Evolutionary conservation across 1,140 invertebrate species (phyloP).

Genomic region (Maconellicoccus hirsutus): DNA sequence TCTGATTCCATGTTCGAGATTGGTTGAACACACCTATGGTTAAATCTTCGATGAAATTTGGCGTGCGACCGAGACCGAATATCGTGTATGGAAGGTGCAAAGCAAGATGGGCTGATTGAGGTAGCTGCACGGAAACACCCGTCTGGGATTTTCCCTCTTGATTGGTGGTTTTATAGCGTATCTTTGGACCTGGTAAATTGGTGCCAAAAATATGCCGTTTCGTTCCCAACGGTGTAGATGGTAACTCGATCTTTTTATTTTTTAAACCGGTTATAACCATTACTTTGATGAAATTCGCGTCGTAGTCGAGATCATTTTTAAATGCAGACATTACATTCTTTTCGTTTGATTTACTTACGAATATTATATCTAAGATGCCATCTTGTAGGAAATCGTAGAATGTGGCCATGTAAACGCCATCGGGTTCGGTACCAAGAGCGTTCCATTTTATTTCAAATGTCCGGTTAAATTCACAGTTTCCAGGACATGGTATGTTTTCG

Average conservation of each 20-base stretch:
- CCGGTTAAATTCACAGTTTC: constrained; percentile 46
- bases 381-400: constrained; percentile 91
- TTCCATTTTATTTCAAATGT: constrained; percentile 67
- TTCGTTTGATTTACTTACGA: constrained; percentile 43
- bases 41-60: constrained; percentile 91
- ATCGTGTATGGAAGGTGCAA: constrained; percentile 87
- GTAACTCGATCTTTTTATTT: constrained; percentile 53
- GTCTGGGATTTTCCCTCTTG: constrained; percentile 62
- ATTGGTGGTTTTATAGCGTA: constrained; percentile 74
- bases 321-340: constrained; percentile 55
- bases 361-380: constrained; percentile 66
- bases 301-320: constrained; percentile 79
- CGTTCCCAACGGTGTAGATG: constrained; percentile 53
- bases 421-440: constrained; percentile 45
- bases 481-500: constrained; percentile 58
- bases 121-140: constrained; percentile 71
- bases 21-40: constrained; percentile 64
- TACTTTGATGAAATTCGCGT: constrained; percentile 91
- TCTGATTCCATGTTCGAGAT: constrained; percentile 67
- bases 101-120: constrained; percentile 83
- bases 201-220: constrained; percentile 71
- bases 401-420: constrained; percentile 62
- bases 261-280: constrained; percentile 76
- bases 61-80: constrained; percentile 90
- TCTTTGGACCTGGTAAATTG: constrained; percentile 76